phyloP scores from a whole-genome alignment of 2,888 invertebrate genomes.

The Conchocele bisecta region DNA sequence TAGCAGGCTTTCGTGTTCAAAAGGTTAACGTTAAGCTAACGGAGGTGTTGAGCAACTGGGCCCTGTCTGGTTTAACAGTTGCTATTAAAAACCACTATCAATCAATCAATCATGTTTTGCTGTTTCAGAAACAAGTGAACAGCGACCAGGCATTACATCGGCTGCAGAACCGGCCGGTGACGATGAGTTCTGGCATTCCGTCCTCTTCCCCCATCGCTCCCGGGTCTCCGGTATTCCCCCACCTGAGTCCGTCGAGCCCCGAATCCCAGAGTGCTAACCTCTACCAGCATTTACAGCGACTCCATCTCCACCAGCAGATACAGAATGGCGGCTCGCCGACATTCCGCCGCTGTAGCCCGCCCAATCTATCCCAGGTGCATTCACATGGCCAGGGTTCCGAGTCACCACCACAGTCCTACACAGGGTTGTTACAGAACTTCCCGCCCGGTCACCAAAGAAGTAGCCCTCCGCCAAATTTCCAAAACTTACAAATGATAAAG shows the following conservation, averaged over 20 bases:
- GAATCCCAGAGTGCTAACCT: slow-evolving; percentile 80
- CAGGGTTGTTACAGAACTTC: slow-evolving; percentile 63
- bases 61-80: no score
- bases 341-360: slow-evolving; percentile 59
- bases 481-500: slow-evolving; percentile 82
- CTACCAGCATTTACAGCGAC: slow-evolving; percentile 83
- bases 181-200: slow-evolving; percentile 69
- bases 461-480: slow-evolving; percentile 80
- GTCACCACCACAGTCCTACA: slow-evolving; percentile 68
- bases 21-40: no score
- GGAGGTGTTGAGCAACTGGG: no score
- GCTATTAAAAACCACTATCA: not conserved
- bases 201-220: slow-evolving; percentile 71
- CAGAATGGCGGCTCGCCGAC: slow-evolving; percentile 54
- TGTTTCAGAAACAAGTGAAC: slow-evolving; percentile 80
- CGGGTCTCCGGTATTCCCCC: slow-evolving; percentile 66
- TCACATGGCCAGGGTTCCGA: slow-evolving; percentile 62
- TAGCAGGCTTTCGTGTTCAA: no score
- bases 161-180: slow-evolving; percentile 71
- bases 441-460: slow-evolving; percentile 71
- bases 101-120: not conserved
- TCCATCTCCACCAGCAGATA: slow-evolving; percentile 80
- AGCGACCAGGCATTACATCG: slow-evolving; percentile 82
- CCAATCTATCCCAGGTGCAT: slow-evolving; percentile 43
- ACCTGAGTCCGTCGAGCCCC: slow-evolving; percentile 61